These are phyloP conservation scores for Neofelis nebulosa DNA, from an alignment of 2,113 vertebrate species.

Conservation along the genomic window DNA sequence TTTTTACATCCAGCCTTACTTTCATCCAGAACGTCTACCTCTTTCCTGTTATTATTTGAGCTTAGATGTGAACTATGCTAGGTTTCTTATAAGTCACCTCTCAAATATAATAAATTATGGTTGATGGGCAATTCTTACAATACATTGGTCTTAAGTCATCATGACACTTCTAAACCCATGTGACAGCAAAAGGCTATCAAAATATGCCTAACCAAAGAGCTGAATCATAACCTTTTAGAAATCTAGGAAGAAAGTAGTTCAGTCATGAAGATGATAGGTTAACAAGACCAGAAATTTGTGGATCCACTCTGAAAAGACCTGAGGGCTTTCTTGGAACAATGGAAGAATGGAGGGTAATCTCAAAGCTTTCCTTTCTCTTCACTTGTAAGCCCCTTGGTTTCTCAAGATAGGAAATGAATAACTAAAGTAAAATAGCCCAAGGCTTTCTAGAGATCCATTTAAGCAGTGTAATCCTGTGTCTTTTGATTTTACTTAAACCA, in stretches of 20 bases:
- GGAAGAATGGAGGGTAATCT: background rate
- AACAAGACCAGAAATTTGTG: background rate
- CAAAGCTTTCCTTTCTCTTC: background rate
- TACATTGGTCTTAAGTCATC: background rate
- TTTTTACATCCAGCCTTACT: background rate
- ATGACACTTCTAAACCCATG: background rate
- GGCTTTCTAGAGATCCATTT: background rate
- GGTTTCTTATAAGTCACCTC: background rate
- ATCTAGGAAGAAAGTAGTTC: background rate
- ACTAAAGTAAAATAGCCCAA: background rate
- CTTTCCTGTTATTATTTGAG: background rate
- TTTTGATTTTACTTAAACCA: conserved; percentile 56
- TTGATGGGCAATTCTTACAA: background rate
- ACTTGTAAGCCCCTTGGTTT: background rate
- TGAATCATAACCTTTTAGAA: background rate
- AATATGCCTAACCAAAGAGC: background rate
- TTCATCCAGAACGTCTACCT: background rate
- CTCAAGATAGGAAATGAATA: background rate
- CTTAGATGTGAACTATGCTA: background rate
- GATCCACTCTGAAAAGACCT: background rate
- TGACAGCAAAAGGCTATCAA: background rate
- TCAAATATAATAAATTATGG: background rate
- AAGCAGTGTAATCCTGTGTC: background rate
- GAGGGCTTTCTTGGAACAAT: background rate
- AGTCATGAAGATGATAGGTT: background rate